Conservation (phyloP, 2,797 vertebrate species). For the Protosalanx chinensis region DNA sequence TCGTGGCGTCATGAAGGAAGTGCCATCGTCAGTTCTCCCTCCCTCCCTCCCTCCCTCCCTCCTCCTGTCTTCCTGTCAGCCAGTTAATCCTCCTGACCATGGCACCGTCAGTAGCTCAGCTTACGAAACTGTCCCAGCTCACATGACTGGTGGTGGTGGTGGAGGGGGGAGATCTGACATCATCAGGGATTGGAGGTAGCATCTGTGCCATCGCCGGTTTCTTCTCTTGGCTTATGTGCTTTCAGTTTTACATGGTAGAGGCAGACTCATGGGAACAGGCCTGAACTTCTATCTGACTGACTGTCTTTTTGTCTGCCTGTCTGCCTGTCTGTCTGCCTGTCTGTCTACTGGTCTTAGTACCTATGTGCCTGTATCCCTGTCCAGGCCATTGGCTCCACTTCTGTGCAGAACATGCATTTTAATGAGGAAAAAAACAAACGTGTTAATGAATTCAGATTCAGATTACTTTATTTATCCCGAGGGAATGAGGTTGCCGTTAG, state of each 20-base stretch:
- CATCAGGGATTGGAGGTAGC: not conserved
- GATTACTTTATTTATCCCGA: no score
- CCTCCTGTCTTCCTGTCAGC: constrained; percentile 38
- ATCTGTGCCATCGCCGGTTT: constrained; percentile 1
- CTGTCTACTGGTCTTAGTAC: no score
- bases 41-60: no score
- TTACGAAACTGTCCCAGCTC: not conserved
- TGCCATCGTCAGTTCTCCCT: constrained; percentile 13
- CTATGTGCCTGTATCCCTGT: constrained; percentile 1
- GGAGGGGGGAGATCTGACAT: constrained; percentile 18
- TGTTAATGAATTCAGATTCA: no score
- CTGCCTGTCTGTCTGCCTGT: not conserved
- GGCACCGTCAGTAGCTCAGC: not conserved
- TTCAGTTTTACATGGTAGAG: no score
- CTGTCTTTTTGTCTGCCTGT: no score
- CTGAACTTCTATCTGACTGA: no score
- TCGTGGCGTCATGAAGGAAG: constrained; percentile 40
- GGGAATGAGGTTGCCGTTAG: constrained; percentile 78
- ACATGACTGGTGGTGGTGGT: constrained; percentile 26
- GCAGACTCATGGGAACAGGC: not conserved
- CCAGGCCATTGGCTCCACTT: constrained; percentile 74
- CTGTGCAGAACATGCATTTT: constrained; percentile 68
- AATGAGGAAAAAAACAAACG: no score
- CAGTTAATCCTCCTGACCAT: constrained; percentile 28
- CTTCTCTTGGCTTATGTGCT: not conserved